These are phyloP conservation scores for Callorhinus ursinus DNA, from an alignment of 2,113 vertebrate genomes.

Conservation along the genomic window DNA sequence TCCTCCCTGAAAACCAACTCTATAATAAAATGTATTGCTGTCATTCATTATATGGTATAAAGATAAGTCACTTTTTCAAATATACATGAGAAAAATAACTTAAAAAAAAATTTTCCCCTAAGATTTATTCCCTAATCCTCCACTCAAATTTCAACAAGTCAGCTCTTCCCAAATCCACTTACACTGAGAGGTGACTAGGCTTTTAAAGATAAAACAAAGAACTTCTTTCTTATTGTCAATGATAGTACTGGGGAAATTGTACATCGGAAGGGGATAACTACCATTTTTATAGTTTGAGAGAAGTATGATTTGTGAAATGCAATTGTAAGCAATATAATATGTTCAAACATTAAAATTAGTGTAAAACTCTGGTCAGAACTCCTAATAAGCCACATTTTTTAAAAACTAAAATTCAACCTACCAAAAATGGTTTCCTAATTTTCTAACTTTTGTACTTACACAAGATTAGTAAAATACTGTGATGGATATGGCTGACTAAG, in stretches of 20 bases:
- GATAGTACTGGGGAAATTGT: neutral
- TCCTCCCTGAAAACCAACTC: neutral
- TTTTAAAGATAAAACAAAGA: slow-evolving; percentile 48
- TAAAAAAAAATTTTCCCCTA: neutral
- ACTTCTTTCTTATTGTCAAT: neutral
- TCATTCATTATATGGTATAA: slow-evolving; percentile 12
- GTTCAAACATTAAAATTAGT: neutral
- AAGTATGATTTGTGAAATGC: neutral
- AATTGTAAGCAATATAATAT: neutral
- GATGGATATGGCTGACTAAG: neutral
- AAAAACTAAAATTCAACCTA: neutral
- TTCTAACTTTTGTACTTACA: neutral
- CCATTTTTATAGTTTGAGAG: neutral
- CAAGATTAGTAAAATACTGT: neutral
- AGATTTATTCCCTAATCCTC: neutral
- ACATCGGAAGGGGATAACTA: neutral
- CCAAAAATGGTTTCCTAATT: neutral
- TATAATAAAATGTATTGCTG: neutral
- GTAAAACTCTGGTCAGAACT: neutral
- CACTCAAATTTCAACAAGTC: neutral
- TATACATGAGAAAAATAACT: slow-evolving; percentile 4
- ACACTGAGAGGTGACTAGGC: neutral
- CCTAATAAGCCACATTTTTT: neutral
- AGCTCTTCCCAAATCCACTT: neutral
- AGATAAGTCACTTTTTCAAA: slow-evolving; percentile 18